Evolutionary conservation across 2,113 vertebrate genomes (phyloP).

Genomic region (Hymenochirus boettgeri): DNA sequence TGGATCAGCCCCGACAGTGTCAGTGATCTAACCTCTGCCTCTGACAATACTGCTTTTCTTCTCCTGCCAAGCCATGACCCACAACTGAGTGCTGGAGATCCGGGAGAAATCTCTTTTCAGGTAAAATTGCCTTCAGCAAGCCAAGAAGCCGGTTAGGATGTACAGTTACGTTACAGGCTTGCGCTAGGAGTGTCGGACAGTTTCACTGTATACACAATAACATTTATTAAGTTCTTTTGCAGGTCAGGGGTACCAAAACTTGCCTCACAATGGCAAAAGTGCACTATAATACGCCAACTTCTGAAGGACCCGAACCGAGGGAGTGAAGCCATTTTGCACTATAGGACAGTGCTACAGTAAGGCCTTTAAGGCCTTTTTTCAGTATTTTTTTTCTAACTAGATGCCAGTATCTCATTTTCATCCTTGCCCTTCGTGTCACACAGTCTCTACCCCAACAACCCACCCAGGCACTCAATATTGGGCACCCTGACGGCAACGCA

Average conservation of each 20-base stretch:
- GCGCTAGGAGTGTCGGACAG: neutral
- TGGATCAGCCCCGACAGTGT: conserved; percentile 70
- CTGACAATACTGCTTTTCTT: conserved; percentile 82
- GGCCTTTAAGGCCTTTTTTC: conserved; percentile 33
- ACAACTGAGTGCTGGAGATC: conserved; percentile 94
- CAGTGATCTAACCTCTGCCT: conserved; percentile 65
- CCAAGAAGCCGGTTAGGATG: too few relatives aligned
- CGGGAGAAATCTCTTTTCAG: conserved; percentile 90
- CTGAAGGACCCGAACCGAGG: conserved; percentile 85
- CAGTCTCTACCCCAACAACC: conserved; percentile 89
- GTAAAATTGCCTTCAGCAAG: too few relatives aligned
- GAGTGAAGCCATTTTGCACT: conserved; percentile 84
- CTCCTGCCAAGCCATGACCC: conserved; percentile 88
- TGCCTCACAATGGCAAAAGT: conserved; percentile 98
- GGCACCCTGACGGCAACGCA: conserved; percentile 80
- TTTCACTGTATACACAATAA: neutral
- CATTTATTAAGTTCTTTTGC: too few relatives aligned
- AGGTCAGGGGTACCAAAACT: conserved; percentile 93
- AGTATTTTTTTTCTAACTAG: too few relatives aligned
- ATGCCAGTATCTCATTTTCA: neutral
- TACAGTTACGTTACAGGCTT: neutral
- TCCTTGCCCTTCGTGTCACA: neutral
- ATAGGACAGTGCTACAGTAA: conserved; percentile 82
- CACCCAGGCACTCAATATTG: conserved; percentile 91
- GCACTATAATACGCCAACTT: conserved; percentile 97